Percentiles rank a stretch among this genome's conserved stretches.
phyloP scores from a whole-genome alignment of 2,797 vertebrate genomes.

The Halcyon smyrnensis region DNA sequence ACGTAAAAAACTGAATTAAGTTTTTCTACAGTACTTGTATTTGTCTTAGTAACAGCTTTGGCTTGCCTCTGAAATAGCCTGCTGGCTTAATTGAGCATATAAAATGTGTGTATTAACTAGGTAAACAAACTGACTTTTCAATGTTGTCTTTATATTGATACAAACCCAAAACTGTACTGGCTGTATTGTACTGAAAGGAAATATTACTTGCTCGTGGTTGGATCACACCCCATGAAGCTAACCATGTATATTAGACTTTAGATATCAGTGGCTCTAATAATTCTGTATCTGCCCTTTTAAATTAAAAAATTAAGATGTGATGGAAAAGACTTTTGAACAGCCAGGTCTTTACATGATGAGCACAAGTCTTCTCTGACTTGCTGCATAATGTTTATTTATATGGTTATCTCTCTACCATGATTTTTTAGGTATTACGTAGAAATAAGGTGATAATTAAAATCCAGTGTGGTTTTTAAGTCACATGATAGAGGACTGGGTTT shows the following conservation, averaged over 20 bases:
- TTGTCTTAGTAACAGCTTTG: not conserved
- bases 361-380: not conserved
- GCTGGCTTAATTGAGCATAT: not conserved
- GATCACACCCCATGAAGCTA: not conserved
- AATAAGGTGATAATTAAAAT: not conserved
- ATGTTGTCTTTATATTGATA: not conserved
- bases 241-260: not conserved
- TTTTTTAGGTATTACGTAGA: not conserved
- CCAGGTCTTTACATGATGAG: not conserved
- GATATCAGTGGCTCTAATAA: not conserved
- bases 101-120: not conserved
- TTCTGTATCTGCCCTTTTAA: not conserved
- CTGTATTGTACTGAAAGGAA: not conserved
- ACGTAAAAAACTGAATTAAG: not conserved
- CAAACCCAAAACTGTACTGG: not conserved
- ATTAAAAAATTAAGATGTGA: not conserved
- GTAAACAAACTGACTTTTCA: conserved; percentile 21
- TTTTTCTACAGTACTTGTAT: not conserved
- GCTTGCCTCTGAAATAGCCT: not conserved
- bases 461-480: not conserved
- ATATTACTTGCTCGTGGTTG: not conserved
- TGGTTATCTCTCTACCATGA: not conserved
- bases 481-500: fast-evolving
- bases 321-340: not conserved
- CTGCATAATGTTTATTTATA: not conserved